Evolutionary conservation across 2,888 invertebrate genomes (phyloP).

Genomic region (Latrodectus hesperus): DNA sequence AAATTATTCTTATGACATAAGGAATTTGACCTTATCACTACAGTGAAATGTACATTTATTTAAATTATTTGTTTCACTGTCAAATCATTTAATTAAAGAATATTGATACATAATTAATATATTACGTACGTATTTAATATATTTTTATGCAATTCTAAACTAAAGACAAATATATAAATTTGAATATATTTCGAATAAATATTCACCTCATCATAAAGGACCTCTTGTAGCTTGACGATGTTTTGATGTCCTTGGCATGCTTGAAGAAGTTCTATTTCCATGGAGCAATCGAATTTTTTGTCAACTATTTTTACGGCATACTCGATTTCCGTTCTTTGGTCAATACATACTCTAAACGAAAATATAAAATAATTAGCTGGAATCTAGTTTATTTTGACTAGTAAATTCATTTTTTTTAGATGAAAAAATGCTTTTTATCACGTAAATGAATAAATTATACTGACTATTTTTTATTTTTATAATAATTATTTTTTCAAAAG

Average conservation of each 20-base stretch:
- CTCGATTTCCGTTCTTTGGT: constrained; percentile 83
- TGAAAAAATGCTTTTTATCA: no score
- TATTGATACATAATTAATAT: no score
- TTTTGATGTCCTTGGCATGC: constrained; percentile 92
- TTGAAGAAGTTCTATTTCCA: constrained; percentile 86
- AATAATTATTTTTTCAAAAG: no score
- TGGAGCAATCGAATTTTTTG: constrained; percentile 80
- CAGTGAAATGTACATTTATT: no score
- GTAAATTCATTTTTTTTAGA: neutral
- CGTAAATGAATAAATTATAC: neutral
- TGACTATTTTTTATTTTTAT: neutral
- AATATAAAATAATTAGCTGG: neutral
- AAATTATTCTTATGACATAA: no score
- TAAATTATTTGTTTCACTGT: no score
- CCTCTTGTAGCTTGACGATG: constrained; percentile 88
- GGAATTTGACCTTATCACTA: no score
- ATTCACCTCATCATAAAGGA: constrained; percentile 84
- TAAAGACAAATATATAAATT: no score
- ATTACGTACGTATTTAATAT: no score
- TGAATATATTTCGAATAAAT: constrained; percentile 36
- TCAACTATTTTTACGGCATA: constrained; percentile 92
- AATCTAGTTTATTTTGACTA: neutral
- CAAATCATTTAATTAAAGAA: no score
- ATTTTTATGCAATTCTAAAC: no score
- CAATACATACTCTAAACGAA: constrained; percentile 78